These are phyloP conservation scores for Ptychoptera contaminata DNA, from an alignment of 2,888 invertebrate species.

Conservation along the genomic window DNA sequence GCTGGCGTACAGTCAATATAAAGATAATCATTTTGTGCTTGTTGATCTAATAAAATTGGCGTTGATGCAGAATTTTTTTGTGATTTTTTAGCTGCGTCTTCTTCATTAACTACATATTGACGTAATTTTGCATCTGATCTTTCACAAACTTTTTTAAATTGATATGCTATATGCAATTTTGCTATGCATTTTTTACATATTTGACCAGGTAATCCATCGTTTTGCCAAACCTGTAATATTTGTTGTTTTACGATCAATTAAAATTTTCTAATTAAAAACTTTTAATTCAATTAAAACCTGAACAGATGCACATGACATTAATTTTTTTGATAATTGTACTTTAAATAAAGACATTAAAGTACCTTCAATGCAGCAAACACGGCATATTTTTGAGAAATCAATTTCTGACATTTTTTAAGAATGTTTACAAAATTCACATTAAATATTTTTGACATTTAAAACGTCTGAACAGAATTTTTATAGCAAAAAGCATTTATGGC, in stretches of 20 bases:
- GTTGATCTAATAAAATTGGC: background rate
- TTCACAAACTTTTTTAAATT: slow-evolving; percentile 33
- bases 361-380: slow-evolving; percentile 5
- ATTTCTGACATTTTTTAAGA: background rate
- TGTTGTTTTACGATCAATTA: background rate
- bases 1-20: slow-evolving; percentile 21
- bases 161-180: slow-evolving; percentile 31
- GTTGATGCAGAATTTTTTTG: too few relatives aligned
- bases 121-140: slow-evolving; percentile 31
- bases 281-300: slow-evolving; percentile 20
- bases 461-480: too few relatives aligned
- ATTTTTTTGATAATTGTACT: slow-evolving; percentile 23
- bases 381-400: slow-evolving; percentile 5
- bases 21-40: slow-evolving; percentile 17
- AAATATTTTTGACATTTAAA: too few relatives aligned
- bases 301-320: slow-evolving; percentile 32
- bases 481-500: too few relatives aligned
- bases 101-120: slow-evolving; percentile 19
- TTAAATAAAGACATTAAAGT: slow-evolving; percentile 5
- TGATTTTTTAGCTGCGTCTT: slow-evolving; percentile 3
- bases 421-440: too few relatives aligned
- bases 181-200: slow-evolving; percentile 33
- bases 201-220: slow-evolving; percentile 31
- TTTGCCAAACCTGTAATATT: slow-evolving; percentile 29
- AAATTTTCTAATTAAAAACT: background rate